A percentile compares a stretch with the other conserved stretches of the same genome.
Evolutionary conservation across 2,113 vertebrate genomes (phyloP).

Genomic region (Oophaga pumilio): DNA sequence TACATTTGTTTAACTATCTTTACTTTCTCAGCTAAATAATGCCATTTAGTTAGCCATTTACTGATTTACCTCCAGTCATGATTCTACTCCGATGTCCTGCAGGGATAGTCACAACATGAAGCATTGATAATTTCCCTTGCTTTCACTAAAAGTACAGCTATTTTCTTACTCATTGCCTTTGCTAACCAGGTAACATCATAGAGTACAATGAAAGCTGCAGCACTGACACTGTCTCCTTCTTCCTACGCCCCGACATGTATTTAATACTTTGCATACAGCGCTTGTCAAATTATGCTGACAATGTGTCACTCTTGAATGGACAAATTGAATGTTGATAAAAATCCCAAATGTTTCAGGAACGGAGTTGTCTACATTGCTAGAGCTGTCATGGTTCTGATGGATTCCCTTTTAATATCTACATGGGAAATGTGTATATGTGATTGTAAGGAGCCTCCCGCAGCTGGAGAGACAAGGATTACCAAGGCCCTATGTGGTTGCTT

Average conservation of each 20-base stretch:
- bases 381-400: slow-evolving; percentile 58
- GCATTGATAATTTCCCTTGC: not conserved
- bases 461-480: slow-evolving; percentile 63
- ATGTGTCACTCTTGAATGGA: slow-evolving; percentile 56
- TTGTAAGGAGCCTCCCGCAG: slow-evolving; percentile 60
- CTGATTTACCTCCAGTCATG: not conserved
- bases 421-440: slow-evolving; percentile 58
- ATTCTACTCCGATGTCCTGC: not conserved
- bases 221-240: slow-evolving; percentile 13
- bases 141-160: not conserved
- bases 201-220: not conserved
- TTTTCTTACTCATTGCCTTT: slow-evolving; percentile 9
- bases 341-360: slow-evolving; percentile 51
- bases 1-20: not conserved
- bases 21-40: not conserved
- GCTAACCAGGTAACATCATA: slow-evolving; percentile 3
- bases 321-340: slow-evolving; percentile 48
- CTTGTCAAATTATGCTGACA: slow-evolving; percentile 55
- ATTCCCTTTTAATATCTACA: slow-evolving; percentile 61
- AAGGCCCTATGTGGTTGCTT: slow-evolving; percentile 59
- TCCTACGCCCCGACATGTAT: slow-evolving; percentile 19
- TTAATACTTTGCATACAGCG: slow-evolving; percentile 59
- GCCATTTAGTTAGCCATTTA: not conserved
- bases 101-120: not conserved
- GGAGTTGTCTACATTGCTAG: slow-evolving; percentile 41